Conservation (phyloP, 2,113 vertebrate genomes). For the Rhinolophus sinicus region DNA sequence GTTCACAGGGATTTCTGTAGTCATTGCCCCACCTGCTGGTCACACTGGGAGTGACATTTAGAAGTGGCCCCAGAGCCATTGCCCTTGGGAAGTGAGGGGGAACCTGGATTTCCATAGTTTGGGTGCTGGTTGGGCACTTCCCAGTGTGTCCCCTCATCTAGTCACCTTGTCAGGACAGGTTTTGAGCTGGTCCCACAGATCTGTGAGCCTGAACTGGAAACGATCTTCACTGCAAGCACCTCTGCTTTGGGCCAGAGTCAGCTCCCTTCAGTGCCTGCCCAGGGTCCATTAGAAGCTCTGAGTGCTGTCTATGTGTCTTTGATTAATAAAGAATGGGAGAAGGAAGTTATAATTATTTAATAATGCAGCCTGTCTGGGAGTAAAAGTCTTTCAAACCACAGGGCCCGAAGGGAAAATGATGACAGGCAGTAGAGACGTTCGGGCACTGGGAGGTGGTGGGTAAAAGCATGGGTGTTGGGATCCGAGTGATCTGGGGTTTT, state of each 20-base stretch:
- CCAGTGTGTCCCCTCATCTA: neutral
- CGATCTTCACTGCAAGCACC: rapidly evolving
- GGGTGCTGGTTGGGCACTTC: neutral
- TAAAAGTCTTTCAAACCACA: conserved; percentile 22
- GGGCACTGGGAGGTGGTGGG: rapidly evolving
- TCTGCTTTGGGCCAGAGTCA: neutral
- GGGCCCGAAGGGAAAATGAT: neutral
- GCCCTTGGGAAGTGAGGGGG: neutral
- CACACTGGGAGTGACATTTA: neutral
- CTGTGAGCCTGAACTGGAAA: neutral
- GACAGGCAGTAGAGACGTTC: rapidly evolving
- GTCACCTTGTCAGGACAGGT: neutral
- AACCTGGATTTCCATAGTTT: neutral
- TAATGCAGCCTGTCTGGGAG: neutral
- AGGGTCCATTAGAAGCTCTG: neutral
- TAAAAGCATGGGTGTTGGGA: neutral
- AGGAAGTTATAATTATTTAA: conserved; percentile 51
- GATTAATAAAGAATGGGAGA: conserved; percentile 39
- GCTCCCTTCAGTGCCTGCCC: neutral
- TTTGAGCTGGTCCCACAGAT: neutral
- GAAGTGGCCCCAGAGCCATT: neutral
- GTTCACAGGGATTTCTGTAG: neutral
- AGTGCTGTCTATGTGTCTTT: neutral
- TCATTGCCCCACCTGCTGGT: conserved; percentile 70
- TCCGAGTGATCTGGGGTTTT: neutral